Percentiles rank a stretch among this genome's conserved stretches.
phyloP scores from a whole-genome alignment of 2,797 vertebrate genomes.

The Parauchenoglanis punctatus region DNA sequence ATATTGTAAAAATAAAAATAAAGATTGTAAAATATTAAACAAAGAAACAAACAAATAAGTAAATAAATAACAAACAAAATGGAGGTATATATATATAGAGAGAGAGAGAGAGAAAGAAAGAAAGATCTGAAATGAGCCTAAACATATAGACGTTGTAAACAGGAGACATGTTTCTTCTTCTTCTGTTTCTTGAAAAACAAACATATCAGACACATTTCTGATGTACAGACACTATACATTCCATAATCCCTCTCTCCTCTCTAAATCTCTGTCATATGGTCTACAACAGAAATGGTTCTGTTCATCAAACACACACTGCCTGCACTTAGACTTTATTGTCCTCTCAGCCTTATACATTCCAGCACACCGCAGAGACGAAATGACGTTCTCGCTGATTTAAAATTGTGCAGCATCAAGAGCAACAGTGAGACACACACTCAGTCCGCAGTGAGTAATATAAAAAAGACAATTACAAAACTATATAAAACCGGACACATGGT shows the following conservation, averaged over 20 bases:
- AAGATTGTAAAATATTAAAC: no score
- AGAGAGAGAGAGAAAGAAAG: background rate
- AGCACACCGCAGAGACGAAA: no score
- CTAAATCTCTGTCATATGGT: background rate
- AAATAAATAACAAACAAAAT: background rate
- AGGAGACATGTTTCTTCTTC: background rate
- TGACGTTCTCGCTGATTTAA: no score
- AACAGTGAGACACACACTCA: no score
- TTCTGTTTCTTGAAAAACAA: background rate
- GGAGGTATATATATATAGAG: background rate
- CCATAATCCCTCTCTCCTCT: background rate
- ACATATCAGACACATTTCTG: no score
- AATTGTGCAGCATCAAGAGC: no score
- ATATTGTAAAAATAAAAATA: no score
- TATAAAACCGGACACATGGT: no score
- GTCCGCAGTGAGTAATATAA: no score
- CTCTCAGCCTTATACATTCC: no score
- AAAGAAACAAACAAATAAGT: background rate
- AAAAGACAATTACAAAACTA: no score
- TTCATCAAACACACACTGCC: background rate
- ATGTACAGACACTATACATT: background rate
- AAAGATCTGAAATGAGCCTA: background rate
- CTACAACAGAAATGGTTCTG: background rate
- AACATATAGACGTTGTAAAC: background rate
- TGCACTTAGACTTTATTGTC: no score